Base-by-base conservation (phyloP, 2,797 vertebrate genomes). In the Tachyglossus aculeatus region DNA sequence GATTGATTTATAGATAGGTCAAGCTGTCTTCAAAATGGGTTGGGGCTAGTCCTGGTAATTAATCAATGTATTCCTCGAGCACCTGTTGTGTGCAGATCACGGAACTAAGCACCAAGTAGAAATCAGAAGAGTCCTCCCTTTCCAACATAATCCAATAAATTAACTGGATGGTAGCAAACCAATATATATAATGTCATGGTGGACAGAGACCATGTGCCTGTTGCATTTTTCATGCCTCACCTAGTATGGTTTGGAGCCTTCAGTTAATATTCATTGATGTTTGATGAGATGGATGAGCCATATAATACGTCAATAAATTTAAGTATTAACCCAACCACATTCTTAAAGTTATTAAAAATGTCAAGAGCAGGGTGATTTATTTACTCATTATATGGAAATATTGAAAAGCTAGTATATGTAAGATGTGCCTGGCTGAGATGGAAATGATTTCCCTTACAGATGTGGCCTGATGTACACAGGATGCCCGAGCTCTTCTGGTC, bases 321-420 rank as follows among this genome's bases (percentile, higher is more conserved):
- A 38, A 76, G 53, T 74, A 58, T 69, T 78, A 65, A 53, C 51
- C 67, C 81, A 71, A 74, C 59, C 57, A 18, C 41, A 64, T 71
- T 77, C 65, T 71, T 71, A 57, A 61, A 68, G 74, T 80, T 81
- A 81, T 80, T 85, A 80, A 76, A 87, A 87, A 75, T 82, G 85
- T 87, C 85, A 83, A 67, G 71, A 78, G 50, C n/a, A 53, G 51
- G 59, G 68, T 87, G 85, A 87, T 87, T 87, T 78, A 87, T 87
- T 69, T 83, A 68, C 79, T 82, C 71, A 79, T 81, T 82, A 78
- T 80, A 69, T 80, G 74, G 76, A 80, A 85, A 76, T 77, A 85
- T 71, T 81, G 85, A 71, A 69, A 78, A 77, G 68, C 80, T 25
- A 57, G 63, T 80, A 62, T 65, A 61, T 85, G 60, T 80, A 55